Base-by-base conservation (phyloP, 2,888 invertebrate genomes). In the Zygothrica quintamaculata region DNA sequence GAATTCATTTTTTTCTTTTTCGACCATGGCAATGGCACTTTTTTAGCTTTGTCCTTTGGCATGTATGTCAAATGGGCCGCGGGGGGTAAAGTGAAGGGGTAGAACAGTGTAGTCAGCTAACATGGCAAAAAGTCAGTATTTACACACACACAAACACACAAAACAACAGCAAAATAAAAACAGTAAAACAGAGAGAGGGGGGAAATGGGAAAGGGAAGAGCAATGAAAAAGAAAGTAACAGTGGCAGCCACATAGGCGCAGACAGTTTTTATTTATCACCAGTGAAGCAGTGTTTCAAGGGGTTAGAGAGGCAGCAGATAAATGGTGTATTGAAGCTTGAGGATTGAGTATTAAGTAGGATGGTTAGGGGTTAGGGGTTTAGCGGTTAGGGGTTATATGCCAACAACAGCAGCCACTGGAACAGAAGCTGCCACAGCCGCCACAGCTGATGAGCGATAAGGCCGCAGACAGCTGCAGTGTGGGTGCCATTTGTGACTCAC, bases 221-320 rank as follows among this genome's bases (percentile, higher is more conserved):
- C 33, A 46, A 26, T 33, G 4, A 22, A 65, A 60, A 55, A 36
- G 55, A 55, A 48, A 51, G 68, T 31, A 61, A 73, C 74, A 55
- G 70, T 55, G 43, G 40, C 58, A 36, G 65, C 55, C 70, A 73
- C 77, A 85, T 85, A 86, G 86, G 88, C 84, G 78, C 88, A 86
- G 88, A 85, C 84, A 86, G 88, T 78, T 86, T 80, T 86, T 85
- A 87, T 85, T 85, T 86, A 87, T 85, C 88, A 82, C 79, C 79
- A 72, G 51, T 50, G 55, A 31, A 55, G 11, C 34, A 22, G 26
- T 40, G 33, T n/a, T 15, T 25, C n/a, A n/a, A n/a, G n/a, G 33
- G 33, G 11, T 7, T 42, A 34, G 13, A 33, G 12, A 7, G 22
- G 6, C 9, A 18, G 7, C 11, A 37, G 26, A 15, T 59, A 33